phyloP scores from a whole-genome alignment of 2,888 invertebrate genomes.

The Periphyllus acericola region DNA sequence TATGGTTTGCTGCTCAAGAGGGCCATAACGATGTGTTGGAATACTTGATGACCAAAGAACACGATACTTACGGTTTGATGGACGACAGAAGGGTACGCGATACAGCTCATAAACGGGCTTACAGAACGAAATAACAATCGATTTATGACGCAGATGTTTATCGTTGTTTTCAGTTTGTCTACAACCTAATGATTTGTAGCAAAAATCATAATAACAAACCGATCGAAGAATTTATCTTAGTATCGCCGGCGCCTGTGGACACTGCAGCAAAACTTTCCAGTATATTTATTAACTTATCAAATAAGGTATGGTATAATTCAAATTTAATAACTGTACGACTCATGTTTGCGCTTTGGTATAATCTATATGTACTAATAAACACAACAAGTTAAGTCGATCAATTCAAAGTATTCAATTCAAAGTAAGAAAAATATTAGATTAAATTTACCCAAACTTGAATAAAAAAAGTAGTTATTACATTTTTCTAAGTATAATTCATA shows the following conservation, averaged over 20 bases:
- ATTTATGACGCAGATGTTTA: background rate
- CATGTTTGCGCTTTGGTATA: no score
- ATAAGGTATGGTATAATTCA: constrained; percentile 73
- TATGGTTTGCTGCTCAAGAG: constrained; percentile 98
- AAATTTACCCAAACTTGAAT: no score
- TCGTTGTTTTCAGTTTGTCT: constrained; percentile 78
- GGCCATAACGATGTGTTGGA: constrained; percentile 96
- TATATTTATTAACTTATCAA: constrained; percentile 86
- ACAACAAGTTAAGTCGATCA: background rate
- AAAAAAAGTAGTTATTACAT: no score
- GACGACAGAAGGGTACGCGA: constrained; percentile 86
- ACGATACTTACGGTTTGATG: constrained; percentile 96
- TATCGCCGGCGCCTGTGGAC: constrained; percentile 99
- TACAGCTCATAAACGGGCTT: background rate
- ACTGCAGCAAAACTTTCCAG: constrained; percentile 97
- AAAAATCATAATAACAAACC: constrained; percentile 96
- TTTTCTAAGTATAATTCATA: no score
- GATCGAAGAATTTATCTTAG: constrained; percentile 95
- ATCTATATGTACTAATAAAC: no score
- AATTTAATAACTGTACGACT: no score
- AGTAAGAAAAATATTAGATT: no score
- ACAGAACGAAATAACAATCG: background rate
- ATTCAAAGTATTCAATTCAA: no score
- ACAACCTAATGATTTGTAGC: constrained; percentile 97
- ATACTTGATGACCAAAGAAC: constrained; percentile 96